phyloP scores from a whole-genome alignment of 2,797 vertebrate genomes.

The Brachymystax lenok region DNA sequence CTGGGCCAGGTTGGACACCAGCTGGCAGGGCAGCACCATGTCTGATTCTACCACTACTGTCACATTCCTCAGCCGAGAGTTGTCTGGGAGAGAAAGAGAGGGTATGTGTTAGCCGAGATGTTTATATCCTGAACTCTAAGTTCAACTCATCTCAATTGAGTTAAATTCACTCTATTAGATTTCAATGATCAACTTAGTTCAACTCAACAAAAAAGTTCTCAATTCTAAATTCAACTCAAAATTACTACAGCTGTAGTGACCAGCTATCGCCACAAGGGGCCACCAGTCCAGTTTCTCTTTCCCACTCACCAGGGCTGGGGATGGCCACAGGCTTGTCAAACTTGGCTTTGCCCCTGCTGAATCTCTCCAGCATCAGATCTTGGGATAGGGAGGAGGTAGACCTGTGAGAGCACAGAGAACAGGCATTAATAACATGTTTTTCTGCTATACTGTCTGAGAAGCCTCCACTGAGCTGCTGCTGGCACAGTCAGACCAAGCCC shows the following conservation, averaged over 20 bases:
- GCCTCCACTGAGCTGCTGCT: neutral
- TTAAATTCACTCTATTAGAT: conserved; percentile 5
- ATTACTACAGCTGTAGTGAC: conserved; percentile 24
- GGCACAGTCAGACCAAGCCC: neutral
- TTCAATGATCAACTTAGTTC: too few relatives aligned
- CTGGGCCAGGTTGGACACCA: conserved; percentile 91
- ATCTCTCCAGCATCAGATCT: conserved; percentile 79
- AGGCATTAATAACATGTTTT: conserved; percentile 1
- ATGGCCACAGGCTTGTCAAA: conserved; percentile 79
- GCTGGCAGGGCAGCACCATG: conserved; percentile 88
- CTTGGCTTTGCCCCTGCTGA: conserved; percentile 77
- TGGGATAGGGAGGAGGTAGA: conserved; percentile 79
- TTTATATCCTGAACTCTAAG: neutral
- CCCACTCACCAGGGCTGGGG: conserved; percentile 77
- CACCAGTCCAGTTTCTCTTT: conserved; percentile 37
- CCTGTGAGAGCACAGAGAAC: conserved; percentile 50
- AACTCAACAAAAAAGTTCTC: too few relatives aligned
- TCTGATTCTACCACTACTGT: conserved; percentile 89
- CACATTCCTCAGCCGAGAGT: conserved; percentile 81
- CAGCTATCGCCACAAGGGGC: conserved; percentile 46
- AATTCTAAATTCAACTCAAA: neutral
- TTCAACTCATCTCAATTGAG: conserved; percentile 34
- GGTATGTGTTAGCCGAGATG: neutral
- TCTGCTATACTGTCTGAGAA: neutral
- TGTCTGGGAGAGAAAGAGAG: conserved; percentile 62